These are phyloP conservation scores for Marmota flaviventris DNA, from an alignment of 2,113 vertebrate genomes.

Conservation along the genomic window DNA sequence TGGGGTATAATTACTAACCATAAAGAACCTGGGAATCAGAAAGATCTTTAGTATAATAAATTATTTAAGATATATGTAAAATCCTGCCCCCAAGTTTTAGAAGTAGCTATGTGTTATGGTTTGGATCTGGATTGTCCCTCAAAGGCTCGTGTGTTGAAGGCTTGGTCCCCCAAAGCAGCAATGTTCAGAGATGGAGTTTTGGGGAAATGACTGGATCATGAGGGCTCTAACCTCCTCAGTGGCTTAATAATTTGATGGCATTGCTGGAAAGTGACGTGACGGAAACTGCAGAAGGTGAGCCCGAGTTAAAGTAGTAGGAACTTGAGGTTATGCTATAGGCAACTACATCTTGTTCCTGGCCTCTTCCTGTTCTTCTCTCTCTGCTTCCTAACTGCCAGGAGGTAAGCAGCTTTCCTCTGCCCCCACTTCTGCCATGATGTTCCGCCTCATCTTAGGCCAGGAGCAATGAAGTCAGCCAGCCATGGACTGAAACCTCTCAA, in stretches of 20 bases:
- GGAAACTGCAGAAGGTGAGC: too few relatives aligned
- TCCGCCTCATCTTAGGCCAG: background rate
- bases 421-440: background rate
- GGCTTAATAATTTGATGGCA: too few relatives aligned
- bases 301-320: too few relatives aligned
- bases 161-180: too few relatives aligned
- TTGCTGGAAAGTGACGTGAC: too few relatives aligned
- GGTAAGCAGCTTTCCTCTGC: background rate
- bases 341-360: background rate
- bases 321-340: too few relatives aligned
- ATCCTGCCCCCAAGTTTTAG: background rate
- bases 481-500: background rate
- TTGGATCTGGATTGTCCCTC: too few relatives aligned
- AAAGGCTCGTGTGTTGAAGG: too few relatives aligned
- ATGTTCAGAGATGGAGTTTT: too few relatives aligned
- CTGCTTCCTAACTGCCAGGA: background rate
- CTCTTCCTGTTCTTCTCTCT: background rate
- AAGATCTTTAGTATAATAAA: background rate
- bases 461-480: background rate
- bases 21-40: background rate
- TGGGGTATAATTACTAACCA: background rate
- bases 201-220: too few relatives aligned
- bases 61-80: background rate
- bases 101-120: too few relatives aligned
- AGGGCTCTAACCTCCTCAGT: too few relatives aligned